Conservation (phyloP, 2,113 vertebrate species). For the Leptodactylus fuscus region DNA sequence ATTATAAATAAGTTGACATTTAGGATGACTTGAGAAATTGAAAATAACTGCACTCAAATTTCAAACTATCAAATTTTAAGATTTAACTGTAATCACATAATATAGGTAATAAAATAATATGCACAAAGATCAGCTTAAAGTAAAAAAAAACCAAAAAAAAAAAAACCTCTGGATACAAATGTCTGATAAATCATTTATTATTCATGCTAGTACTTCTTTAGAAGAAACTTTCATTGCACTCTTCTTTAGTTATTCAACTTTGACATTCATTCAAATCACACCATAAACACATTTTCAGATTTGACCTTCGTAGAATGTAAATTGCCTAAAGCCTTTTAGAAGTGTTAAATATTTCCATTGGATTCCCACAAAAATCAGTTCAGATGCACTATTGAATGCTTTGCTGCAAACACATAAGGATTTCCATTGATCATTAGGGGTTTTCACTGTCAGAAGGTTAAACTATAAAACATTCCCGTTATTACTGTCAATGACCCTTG, state of each 20-base stretch:
- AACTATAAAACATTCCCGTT: conserved; percentile 25
- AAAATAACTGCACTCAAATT: no score
- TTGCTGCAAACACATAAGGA: conserved; percentile 45
- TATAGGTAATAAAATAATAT: no score
- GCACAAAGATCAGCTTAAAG: not conserved
- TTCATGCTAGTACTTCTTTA: not conserved
- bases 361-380: conserved; percentile 33
- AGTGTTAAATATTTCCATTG: conserved; percentile 52
- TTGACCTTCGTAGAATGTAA: conserved; percentile 15
- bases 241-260: not conserved
- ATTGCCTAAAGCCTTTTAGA: conserved; percentile 28
- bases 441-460: conserved; percentile 53
- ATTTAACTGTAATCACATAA: no score
- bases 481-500: conserved; percentile 24
- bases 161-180: not conserved
- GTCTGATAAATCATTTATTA: not conserved
- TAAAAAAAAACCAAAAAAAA: no score
- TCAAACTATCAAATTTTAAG: no score
- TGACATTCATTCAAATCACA: not conserved
- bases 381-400: conserved; percentile 48
- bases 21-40: no score
- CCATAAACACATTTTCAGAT: conserved; percentile 11
- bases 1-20: no score
- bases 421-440: conserved; percentile 55
- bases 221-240: not conserved